Base-by-base conservation (phyloP, 1,140 invertebrate genomes). In the Halotydeus destructor region DNA sequence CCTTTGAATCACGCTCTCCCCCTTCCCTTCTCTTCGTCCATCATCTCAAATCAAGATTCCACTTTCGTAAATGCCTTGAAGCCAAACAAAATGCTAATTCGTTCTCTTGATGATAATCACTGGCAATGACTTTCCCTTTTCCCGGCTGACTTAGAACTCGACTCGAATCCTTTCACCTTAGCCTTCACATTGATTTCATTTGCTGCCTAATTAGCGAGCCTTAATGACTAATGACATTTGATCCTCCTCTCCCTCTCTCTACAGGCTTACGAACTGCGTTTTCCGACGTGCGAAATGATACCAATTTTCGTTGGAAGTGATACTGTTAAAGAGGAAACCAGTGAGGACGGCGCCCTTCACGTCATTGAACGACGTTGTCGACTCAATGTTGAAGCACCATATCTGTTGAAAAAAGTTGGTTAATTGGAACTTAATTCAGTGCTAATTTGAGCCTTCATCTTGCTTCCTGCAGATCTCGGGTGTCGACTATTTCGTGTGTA, bases 261-360 rank as follows among this genome's bases (percentile, higher is more conserved):
- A 8, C 59, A 93, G 85, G 86, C 86, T 23, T 94, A 93, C 57
- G 80, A 91, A 61, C 71, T 74, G 45, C 70, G 88, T 36, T 94
- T 96, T 61, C 88, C 88, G 19, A 83, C 72, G 27, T 93, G 85
- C 60, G 78, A 83, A 28, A 78, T 89, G 67, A 94, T 96, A 55
- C 88, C 88, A 30, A 81, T 94, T 38, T 86, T 96, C 54, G 64
- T 91, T 2, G 83, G 84, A 34, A 88, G 83, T 57, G 77, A 84
- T 49, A 71, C 89, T 33, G 68, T 74, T 5, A 68, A 70, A 41
- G 85, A 94, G 49, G 72, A 70, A 45, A 73, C 72, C 50, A 71
- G 71, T 49, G 69, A 76, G 42, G 82, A 86, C 58, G 78, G 78
- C 34, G 70, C 78, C 3, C 65, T 76, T 49, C 68, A 78, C 54